A percentile compares a stretch with the other conserved stretches of the same genome.
These are phyloP conservation scores for Bucorvus abyssinicus DNA, from an alignment of 2,797 vertebrate genomes.

Conservation along the genomic window DNA sequence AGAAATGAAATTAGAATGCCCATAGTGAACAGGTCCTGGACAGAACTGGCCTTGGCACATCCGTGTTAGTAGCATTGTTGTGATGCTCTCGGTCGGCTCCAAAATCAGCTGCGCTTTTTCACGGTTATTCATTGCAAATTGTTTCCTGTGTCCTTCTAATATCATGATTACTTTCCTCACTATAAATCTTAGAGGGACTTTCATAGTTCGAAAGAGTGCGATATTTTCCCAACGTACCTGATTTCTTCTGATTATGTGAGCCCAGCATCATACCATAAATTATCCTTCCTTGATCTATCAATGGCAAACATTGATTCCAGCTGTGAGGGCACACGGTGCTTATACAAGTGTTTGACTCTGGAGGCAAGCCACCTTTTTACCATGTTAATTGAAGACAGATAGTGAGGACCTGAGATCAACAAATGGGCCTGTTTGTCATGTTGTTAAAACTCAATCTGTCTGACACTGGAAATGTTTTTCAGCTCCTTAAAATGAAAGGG, in stretches of 20 bases:
- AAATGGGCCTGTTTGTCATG: conserved; percentile 60
- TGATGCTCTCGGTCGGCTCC: background rate
- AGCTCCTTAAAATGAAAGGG: conserved; percentile 48
- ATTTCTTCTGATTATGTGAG: conserved; percentile 13
- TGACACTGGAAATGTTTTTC: conserved; percentile 56
- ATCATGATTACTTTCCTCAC: background rate
- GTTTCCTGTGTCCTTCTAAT: background rate
- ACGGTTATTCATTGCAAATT: background rate
- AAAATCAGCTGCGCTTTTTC: background rate
- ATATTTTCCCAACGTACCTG: background rate
- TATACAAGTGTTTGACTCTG: conserved; percentile 31
- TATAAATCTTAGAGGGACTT: background rate
- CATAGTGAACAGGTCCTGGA: background rate
- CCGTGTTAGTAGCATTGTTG: background rate
- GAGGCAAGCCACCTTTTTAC: conserved; percentile 48
- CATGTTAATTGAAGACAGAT: conserved; percentile 58
- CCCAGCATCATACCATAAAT: background rate
- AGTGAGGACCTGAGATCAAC: conserved; percentile 51
- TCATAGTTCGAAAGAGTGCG: background rate
- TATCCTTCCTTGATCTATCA: conserved; percentile 34
- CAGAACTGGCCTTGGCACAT: background rate
- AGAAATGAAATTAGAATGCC: background rate
- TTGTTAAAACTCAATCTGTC: conserved; percentile 63
- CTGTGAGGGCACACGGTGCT: conserved; percentile 43
- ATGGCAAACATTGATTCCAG: conserved; percentile 48